Base-by-base conservation (phyloP, 2,797 vertebrate genomes). In the Myripristis murdjan region DNA sequence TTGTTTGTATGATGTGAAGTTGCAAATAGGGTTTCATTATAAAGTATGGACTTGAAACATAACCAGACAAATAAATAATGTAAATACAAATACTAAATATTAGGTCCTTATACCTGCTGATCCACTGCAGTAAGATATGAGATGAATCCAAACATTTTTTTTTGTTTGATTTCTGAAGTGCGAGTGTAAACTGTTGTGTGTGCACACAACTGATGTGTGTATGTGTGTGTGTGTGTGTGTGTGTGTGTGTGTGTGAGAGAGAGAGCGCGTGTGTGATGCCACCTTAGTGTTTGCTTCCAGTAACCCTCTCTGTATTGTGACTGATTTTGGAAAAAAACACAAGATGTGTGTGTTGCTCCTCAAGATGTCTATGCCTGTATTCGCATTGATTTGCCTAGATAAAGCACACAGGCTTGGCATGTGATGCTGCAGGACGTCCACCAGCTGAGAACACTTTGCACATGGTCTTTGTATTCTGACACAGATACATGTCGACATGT, bases 391-490 rank as follows among this genome's bases (percentile, higher is more conserved):
- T 92, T 92, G 92, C 88, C 86, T 90, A 89, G 83, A 87, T 83
- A 87, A 95, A 94, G 92, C 91, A 94, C 92, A 94, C 90, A 91
- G 90, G 90, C 86, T 89, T 88, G 80, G 90, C 93, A 92, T 92
- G 92, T 92, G 89, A 91, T 91, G 87, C 91, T 91, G 90, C 89
- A 83, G 89, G 90, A 90, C 60, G 67, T 84, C 78, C 66, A 87
- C 91, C 93, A 93, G 91, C 87, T 87, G 84, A 92, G 83, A 89
- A 92, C 90, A 92, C 89, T 91, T 89, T 94, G 94, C 92, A 93
- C 91, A 91, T 87, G 81, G 87, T 91, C 90, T 91, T 90, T 91
- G 84, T 93, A 92, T 90, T 91, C 82, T 79, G 79, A 90, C 87
- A 83, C 74, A 58, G 84, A 90, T 82, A 90, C 88, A 85, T 75